Conservation (phyloP, 2,113 vertebrate genomes). For the Prionailurus viverrinus region DNA sequence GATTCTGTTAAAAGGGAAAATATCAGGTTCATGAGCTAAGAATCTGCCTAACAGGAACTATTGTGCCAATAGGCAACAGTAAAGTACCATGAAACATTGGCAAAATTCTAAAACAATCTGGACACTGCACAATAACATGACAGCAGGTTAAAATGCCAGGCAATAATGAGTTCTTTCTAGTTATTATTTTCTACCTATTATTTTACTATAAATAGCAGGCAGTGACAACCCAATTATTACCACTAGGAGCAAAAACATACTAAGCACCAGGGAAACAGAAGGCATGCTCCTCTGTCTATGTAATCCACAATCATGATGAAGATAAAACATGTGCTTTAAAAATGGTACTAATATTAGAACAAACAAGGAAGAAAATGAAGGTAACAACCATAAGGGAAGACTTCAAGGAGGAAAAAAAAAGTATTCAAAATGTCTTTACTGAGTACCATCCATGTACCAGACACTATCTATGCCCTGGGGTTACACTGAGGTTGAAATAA, state of each 20-base stretch:
- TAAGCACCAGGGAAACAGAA: neutral
- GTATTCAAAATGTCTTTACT: neutral
- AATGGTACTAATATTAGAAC: neutral
- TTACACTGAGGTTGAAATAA: conserved; percentile 2
- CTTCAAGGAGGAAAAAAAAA: neutral
- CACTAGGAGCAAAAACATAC: neutral
- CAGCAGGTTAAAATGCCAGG: neutral
- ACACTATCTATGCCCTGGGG: neutral
- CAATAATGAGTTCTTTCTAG: neutral
- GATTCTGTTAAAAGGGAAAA: neutral
- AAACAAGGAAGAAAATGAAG: neutral
- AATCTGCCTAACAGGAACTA: neutral
- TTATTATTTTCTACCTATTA: conserved; percentile 23
- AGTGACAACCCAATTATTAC: neutral
- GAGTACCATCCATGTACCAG: neutral
- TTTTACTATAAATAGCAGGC: neutral
- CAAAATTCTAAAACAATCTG: neutral
- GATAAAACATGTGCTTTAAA: neutral
- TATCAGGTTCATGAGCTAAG: neutral
- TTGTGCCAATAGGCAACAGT: neutral
- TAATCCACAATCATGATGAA: neutral
- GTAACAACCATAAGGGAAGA: neutral
- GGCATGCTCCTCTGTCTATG: neutral
- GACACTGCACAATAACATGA: neutral
- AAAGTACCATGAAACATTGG: neutral